Conservation (phyloP, 2,797 vertebrate species). For the Takifugu ocellatus region DNA sequence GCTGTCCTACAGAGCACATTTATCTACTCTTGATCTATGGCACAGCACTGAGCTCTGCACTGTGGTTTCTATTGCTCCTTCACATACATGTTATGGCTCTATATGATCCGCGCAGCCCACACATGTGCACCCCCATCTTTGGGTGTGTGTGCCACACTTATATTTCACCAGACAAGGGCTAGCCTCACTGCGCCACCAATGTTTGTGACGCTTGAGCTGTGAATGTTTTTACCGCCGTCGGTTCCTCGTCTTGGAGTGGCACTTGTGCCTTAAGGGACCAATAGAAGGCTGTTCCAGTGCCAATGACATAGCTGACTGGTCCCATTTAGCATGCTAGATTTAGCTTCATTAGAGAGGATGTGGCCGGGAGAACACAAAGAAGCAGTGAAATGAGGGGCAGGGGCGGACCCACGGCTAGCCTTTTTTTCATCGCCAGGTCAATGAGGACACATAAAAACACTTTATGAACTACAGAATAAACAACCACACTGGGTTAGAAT, state of each 20-base stretch:
- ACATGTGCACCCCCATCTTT: slow-evolving; percentile 31
- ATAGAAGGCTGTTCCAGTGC: slow-evolving; percentile 63
- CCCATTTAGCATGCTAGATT: slow-evolving; percentile 83
- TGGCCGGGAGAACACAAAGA: slow-evolving; percentile 70
- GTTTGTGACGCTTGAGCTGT: slow-evolving; percentile 35
- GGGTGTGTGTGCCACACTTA: slow-evolving; percentile 11
- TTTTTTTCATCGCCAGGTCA: slow-evolving; percentile 22
- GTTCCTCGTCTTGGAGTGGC: slow-evolving; percentile 52
- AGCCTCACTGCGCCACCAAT: slow-evolving; percentile 25
- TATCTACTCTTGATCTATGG: slow-evolving; percentile 58
- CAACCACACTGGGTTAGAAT: slow-evolving; percentile 16
- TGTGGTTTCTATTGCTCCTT: slow-evolving; percentile 58
- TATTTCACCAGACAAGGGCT: slow-evolving; percentile 35
- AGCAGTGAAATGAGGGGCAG: slow-evolving; percentile 74
- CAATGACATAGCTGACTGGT: slow-evolving; percentile 83
- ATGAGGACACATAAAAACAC: slow-evolving; percentile 49
- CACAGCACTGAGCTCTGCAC: slow-evolving; percentile 44
- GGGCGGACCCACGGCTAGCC: slow-evolving; percentile 41
- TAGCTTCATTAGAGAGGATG: slow-evolving; percentile 78
- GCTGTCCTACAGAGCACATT: slow-evolving; percentile 57
- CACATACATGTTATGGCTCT: slow-evolving; percentile 50
- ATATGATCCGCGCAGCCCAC: slow-evolving; percentile 57
- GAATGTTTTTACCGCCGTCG: slow-evolving; percentile 43
- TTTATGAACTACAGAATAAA: slow-evolving; percentile 40
- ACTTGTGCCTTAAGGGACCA: slow-evolving; percentile 64